Evolutionary conservation across 1,140 invertebrate genomes (phyloP).

Genomic region (Philopotamus ludificatus): DNA sequence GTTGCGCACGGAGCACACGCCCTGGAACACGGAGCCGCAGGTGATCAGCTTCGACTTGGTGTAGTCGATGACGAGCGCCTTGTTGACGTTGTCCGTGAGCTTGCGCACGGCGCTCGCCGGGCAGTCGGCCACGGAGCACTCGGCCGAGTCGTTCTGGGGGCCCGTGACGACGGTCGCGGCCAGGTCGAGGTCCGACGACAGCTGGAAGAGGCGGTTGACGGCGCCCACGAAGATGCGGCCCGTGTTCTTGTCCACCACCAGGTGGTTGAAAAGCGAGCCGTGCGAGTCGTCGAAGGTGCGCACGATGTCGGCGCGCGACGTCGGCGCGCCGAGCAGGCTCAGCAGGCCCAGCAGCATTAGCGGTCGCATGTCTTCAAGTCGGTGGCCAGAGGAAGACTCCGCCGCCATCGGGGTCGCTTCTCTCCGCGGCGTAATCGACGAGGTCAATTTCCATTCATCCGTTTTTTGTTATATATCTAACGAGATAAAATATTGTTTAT

Average conservation of each 20-base stretch:
- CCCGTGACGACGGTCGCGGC: slow-evolving; percentile 81
- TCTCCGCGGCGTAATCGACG: no score
- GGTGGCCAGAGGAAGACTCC: no score
- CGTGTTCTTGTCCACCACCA: slow-evolving; percentile 89
- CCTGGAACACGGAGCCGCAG: slow-evolving; percentile 90
- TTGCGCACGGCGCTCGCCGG: slow-evolving; percentile 68
- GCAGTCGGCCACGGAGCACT: slow-evolving; percentile 86
- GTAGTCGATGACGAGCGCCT: slow-evolving; percentile 93
- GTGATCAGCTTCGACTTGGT: slow-evolving; percentile 84
- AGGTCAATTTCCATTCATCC: no score
- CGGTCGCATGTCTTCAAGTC: no score
- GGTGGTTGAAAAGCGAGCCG: slow-evolving; percentile 70
- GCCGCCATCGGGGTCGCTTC: no score
- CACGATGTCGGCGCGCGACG: slow-evolving; percentile 60
- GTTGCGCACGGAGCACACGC: slow-evolving; percentile 85
- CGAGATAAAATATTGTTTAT: no score
- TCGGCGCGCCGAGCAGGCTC: background rate
- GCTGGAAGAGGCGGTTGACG: slow-evolving; percentile 90
- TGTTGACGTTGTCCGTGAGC: slow-evolving; percentile 90
- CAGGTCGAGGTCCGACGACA: slow-evolving; percentile 81
- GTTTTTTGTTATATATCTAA: no score
- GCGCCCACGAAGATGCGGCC: slow-evolving; percentile 91
- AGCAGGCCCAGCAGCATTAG: background rate
- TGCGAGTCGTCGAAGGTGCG: slow-evolving; percentile 64
- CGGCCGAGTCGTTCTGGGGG: slow-evolving; percentile 83